Base-by-base conservation (phyloP, 1,140 invertebrate genomes). In the Anastatus disparis region DNA sequence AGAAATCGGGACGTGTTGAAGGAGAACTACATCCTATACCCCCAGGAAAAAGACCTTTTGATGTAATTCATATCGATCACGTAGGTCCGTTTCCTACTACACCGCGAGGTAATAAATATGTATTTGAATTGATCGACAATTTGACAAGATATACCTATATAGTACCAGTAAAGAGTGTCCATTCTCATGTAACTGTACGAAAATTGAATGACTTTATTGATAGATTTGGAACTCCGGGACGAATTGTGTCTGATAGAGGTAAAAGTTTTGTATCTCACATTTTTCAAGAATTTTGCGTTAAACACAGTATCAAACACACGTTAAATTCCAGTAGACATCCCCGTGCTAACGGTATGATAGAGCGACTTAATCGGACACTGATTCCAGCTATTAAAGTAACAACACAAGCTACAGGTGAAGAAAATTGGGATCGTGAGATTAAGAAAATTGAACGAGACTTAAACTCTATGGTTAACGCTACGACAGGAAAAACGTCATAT, bases 271-370 rank as follows among this genome's bases (percentile, higher is more conserved):
- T 61, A 3, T 75, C 74, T 1, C 12, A 62, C 10, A 22, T 53
- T 9, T 76, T 75, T 48, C 15, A 10, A 27, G 53, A 77, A 35
- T 74, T 77, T 59, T 75, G 75, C n/a, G 31, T 65, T 2, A 40
- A 76, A n/a, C 31, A 76, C 12, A 67, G 71, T 4, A 81, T 84
- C 9, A 74, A 72, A 73, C n/a, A n/a, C n/a, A n/a, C n/a, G n/a
- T n/a, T n/a, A n/a, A n/a, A n/a, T n/a, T n/a, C n/a, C n/a, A n/a
- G 77, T 27, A 56, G 61, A 15, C 75, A 70, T n/a, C 77, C 79
- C 0, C 61, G 74, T 29, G 75, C 73, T 22, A 79, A 80, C 44
- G 59, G 67, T 0, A 59, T 66, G 13, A 20, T 59, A 10, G 56
- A 59, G 26, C n/a, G n/a, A n/a, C n/a, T n/a, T n/a, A n/a, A n/a